Evolutionary conservation across 2,113 vertebrate species (phyloP).

Genomic region (Pterophyllum scalare): DNA sequence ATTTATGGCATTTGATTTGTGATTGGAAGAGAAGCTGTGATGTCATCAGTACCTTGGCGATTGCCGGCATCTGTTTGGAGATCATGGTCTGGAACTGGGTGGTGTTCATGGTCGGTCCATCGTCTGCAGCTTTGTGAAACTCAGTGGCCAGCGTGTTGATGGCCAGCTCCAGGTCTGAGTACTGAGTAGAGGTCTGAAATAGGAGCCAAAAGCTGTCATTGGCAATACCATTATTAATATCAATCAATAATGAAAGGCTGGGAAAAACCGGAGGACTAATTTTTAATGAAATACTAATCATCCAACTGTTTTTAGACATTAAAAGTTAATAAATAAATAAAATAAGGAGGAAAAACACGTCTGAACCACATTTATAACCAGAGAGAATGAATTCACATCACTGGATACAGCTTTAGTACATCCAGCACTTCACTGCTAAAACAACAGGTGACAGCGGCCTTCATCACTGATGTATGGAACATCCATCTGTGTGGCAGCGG

Average conservation of each 20-base stretch:
- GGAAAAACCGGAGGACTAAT: neutral
- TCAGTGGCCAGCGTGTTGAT: conserved; percentile 62
- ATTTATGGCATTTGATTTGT: neutral
- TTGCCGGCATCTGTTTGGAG: conserved; percentile 54
- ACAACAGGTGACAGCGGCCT: neutral
- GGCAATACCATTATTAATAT: neutral
- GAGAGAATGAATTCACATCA: too few species aligned
- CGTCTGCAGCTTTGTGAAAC: conserved; percentile 57
- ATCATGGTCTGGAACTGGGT: conserved; percentile 69
- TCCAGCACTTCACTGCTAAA: neutral
- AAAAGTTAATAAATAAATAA: neutral
- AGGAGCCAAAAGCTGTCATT: neutral
- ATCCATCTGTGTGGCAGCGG: too few species aligned
- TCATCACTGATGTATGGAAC: fast-evolving
- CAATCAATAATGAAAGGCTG: neutral
- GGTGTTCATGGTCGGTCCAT: conserved; percentile 50
- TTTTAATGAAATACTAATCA: neutral
- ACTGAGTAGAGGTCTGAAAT: too few species aligned
- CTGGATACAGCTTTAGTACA: neutral
- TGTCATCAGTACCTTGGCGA: conserved; percentile 50
- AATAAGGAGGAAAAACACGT: neutral
- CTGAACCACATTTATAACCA: neutral
- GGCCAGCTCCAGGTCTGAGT: conserved; percentile 72
- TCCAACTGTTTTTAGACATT: neutral
- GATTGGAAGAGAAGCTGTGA: neutral